A percentile compares a stretch with the other conserved stretches of the same genome.
Conservation (phyloP, 2,113 vertebrate genomes). For the Felis catus region F.catus_Fca126_mat1.0 CM031413.1:23048501-23049000, state of each 20-base stretch:
- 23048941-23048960: slow-evolving; percentile 36
- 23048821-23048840: slow-evolving; percentile 10
- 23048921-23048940: not conserved
- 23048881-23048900: not conserved
- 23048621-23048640: not conserved
- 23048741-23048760: not conserved
- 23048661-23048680: not conserved
- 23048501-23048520: too few relatives aligned
- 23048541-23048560: not conserved
- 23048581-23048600: not conserved
- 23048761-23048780: not conserved
- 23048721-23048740: not conserved
- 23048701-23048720: not conserved
- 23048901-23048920: not conserved
- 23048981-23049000: slow-evolving; percentile 7
- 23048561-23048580: not conserved
- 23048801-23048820: not conserved
- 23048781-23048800: not conserved
- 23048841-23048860: not conserved
- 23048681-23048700: not conserved
- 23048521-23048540: not conserved
- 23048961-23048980: not conserved
- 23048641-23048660: not conserved
- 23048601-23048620: not conserved
- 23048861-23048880: not conserved